Evolutionary conservation across 1,140 invertebrate species (phyloP).

Genomic region (Hypothenemus hampei): DNA sequence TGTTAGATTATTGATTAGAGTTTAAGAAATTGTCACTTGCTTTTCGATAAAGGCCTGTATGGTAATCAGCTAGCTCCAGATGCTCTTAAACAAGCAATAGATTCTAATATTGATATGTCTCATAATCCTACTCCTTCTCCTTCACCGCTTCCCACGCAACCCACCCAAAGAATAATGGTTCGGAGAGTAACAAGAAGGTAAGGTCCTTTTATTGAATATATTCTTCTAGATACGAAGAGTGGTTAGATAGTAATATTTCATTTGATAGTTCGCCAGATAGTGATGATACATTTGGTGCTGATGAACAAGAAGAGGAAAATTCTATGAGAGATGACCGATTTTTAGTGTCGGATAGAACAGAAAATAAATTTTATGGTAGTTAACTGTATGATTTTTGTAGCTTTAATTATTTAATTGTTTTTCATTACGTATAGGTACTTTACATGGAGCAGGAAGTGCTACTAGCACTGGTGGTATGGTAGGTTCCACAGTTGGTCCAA

Average conservation of each 20-base stretch:
- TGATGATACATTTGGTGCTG: slow-evolving; percentile 74
- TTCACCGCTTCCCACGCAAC: slow-evolving; percentile 39
- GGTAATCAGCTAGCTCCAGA: slow-evolving; percentile 57
- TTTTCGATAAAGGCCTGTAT: slow-evolving; percentile 43
- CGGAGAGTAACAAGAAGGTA: slow-evolving; percentile 64
- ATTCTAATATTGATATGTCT: slow-evolving; percentile 33
- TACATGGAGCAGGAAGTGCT: slow-evolving; percentile 49
- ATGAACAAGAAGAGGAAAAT: slow-evolving; percentile 71
- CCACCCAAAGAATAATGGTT: slow-evolving; percentile 56
- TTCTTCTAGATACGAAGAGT: too few species aligned
- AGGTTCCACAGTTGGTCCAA: slow-evolving; percentile 48
- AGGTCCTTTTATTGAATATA: background rate
- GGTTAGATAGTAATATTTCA: background rate
- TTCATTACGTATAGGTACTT: slow-evolving; percentile 38
- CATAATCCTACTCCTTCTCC: slow-evolving; percentile 37
- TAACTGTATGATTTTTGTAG: too few species aligned
- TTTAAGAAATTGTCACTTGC: too few species aligned
- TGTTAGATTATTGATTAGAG: background rate
- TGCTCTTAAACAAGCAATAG: slow-evolving; percentile 48
- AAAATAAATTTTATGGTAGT: slow-evolving; percentile 81
- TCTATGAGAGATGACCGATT: slow-evolving; percentile 77
- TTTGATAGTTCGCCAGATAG: slow-evolving; percentile 70
- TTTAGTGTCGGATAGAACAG: slow-evolving; percentile 74
- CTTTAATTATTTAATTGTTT: too few species aligned
- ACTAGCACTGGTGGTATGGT: slow-evolving; percentile 46